Evolutionary conservation across 2,797 vertebrate species (phyloP).

Genomic region (Momotus momota): DNA sequence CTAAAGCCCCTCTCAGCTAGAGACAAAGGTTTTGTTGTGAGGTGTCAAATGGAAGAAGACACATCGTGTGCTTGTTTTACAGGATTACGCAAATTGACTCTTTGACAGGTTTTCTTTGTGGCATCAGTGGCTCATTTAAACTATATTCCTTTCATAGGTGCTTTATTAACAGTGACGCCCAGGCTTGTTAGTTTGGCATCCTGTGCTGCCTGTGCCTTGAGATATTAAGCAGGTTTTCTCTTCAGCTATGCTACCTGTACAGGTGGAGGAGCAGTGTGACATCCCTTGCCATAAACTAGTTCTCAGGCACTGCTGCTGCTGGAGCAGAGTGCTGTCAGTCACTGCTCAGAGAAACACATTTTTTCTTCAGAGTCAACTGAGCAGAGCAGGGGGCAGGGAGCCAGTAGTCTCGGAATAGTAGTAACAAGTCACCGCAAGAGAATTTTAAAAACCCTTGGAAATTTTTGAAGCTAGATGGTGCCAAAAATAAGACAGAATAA

Average conservation of each 20-base stretch:
- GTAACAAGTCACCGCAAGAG: neutral
- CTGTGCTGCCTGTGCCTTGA: neutral
- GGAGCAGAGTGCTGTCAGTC: neutral
- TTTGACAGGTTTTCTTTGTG: neutral
- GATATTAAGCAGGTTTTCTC: neutral
- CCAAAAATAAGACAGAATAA: neutral
- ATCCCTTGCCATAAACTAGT: neutral
- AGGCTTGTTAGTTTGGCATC: neutral
- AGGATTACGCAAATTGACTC: neutral
- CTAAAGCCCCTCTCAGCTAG: neutral
- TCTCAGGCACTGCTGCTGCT: neutral
- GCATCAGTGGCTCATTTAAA: neutral
- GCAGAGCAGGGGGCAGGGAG: neutral
- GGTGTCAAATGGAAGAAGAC: neutral
- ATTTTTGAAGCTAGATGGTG: neutral
- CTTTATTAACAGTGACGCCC: neutral
- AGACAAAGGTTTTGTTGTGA: neutral
- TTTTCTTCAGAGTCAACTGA: neutral
- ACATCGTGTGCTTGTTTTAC: neutral
- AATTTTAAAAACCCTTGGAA: neutral
- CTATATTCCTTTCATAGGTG: neutral
- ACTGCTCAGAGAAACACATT: neutral
- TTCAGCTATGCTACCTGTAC: neutral
- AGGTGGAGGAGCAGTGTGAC: neutral
- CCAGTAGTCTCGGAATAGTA: neutral